These are phyloP conservation scores for Fissipunctia ypsillon DNA, from an alignment of 2,888 invertebrate genomes.

Conservation along the genomic window DNA sequence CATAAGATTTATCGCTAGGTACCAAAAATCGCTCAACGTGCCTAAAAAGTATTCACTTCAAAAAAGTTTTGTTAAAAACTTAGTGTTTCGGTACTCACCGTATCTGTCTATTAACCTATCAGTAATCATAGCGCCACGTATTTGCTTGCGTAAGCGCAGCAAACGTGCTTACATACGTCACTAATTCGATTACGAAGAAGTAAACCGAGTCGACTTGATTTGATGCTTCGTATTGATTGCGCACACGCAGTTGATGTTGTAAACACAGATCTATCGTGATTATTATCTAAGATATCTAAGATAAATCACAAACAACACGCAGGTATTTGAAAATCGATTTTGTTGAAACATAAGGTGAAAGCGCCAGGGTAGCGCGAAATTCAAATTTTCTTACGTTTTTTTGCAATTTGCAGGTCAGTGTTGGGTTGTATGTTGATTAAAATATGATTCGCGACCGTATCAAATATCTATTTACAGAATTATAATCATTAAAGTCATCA, in stretches of 20 bases:
- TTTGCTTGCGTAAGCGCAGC: constrained; percentile 21
- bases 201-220: constrained; percentile 14
- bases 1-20: no score
- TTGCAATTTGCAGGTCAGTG: no score
- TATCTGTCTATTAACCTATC: background rate
- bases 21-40: no score
- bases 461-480: no score
- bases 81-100: background rate
- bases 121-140: background rate
- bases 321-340: constrained; percentile 2
- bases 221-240: constrained; percentile 18
- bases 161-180: constrained; percentile 44
- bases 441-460: no score
- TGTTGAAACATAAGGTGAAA: no score
- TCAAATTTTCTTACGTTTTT: no score
- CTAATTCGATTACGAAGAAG: constrained; percentile 38
- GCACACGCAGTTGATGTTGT: constrained; percentile 25
- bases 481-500: no score
- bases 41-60: no score
- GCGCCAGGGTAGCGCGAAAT: no score
- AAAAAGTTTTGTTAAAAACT: no score
- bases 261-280: constrained; percentile 33
- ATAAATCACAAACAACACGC: background rate
- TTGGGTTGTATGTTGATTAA: no score
- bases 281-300: constrained; percentile 19